Base-by-base conservation (phyloP, 2,888 invertebrate genomes). In the Apodemia duryi region DNA sequence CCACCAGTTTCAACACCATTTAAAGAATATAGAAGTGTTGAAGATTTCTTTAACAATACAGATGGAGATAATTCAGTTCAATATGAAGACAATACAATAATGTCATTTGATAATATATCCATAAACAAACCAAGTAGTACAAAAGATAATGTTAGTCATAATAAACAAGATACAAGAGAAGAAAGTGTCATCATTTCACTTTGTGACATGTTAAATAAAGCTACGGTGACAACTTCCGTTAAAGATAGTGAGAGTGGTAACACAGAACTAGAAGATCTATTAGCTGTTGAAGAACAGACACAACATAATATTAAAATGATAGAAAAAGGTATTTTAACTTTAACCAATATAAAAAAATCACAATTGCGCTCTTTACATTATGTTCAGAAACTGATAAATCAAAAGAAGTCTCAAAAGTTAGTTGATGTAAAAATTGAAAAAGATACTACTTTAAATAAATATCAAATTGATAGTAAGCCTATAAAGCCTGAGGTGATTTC, bases 1-100 rank as follows among this genome's bases (percentile, higher is more conserved):
- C 87, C 84, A 41, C 84, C 85, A 0, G 78, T 77, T 6, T 89
- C 90, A 0, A 90, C 88, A 54, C 89, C 90, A 11, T 89, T 89
- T 69, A 83, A 79, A 73, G 81, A 86, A 52, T 86, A 86, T 69
- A 80, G 86, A 71, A 84, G 78, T 75, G 78, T 87, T 5, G 72
- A 81, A 51, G 85, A 90, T 13, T 84, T 74, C 66, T 86, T 86
- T 38, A 82, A 84, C 63, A 77, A 85, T 63, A 84, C 86, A 0
- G 80, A 77, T 73, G 74, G 2, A 57, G 35, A 57, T 13, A 32
- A 57, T 57, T 57, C 57, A 32, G 29, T 57, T 4, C 57, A 78
- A 63, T 63, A 77, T 74, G 75, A 78, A 63, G 84, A 86, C 7
- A 83, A 69, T 65, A 83, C 83, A 46, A 73, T 70, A 0, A 57